These are phyloP conservation scores for Drosophila nikananu DNA, from an alignment of 1,140 invertebrate genomes.

Conservation along the genomic window DNA sequence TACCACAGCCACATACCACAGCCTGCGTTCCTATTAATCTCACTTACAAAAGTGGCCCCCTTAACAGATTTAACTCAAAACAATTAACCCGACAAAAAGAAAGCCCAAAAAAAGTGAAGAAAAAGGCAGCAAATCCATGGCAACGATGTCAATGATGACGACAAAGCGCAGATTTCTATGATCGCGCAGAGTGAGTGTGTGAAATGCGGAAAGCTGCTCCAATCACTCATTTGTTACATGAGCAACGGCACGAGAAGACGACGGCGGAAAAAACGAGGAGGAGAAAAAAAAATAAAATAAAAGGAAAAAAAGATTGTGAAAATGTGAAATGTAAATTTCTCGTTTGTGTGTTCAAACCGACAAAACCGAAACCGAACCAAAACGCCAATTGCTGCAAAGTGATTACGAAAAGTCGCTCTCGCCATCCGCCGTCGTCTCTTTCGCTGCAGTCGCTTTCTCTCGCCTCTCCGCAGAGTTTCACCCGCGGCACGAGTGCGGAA, in stretches of 20 bases:
- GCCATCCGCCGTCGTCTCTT: not conserved
- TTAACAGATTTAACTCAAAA: constrained; percentile 37
- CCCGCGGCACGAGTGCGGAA: constrained; percentile 77
- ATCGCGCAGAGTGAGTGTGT: constrained; percentile 43
- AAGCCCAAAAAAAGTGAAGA: constrained; percentile 28
- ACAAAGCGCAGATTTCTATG: constrained; percentile 68
- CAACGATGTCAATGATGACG: constrained; percentile 53
- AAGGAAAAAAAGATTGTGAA: constrained; percentile 71
- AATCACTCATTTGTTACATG: constrained; percentile 78
- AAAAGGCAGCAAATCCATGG: constrained; percentile 44
- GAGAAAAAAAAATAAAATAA: not conserved
- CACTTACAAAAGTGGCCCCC: constrained; percentile 29
- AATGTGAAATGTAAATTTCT: constrained; percentile 82
- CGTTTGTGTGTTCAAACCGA: constrained; percentile 42
- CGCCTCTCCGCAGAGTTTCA: constrained; percentile 53
- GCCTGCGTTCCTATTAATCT: constrained; percentile 21
- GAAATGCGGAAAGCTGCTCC: constrained; percentile 78
- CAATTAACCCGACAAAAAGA: constrained; percentile 54
- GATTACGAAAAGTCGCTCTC: constrained; percentile 76
- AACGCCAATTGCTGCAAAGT: constrained; percentile 80
- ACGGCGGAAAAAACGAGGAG: constrained; percentile 1
- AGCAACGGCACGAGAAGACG: constrained; percentile 22
- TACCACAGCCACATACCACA: no score
- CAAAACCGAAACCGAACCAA: constrained; percentile 59
- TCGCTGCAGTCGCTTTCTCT: constrained; percentile 38